Percentiles rank a stretch among this genome's conserved stretches.
phyloP scores from a whole-genome alignment of 2,113 vertebrate genomes.

The Pyxicephalus adspersus region DNA sequence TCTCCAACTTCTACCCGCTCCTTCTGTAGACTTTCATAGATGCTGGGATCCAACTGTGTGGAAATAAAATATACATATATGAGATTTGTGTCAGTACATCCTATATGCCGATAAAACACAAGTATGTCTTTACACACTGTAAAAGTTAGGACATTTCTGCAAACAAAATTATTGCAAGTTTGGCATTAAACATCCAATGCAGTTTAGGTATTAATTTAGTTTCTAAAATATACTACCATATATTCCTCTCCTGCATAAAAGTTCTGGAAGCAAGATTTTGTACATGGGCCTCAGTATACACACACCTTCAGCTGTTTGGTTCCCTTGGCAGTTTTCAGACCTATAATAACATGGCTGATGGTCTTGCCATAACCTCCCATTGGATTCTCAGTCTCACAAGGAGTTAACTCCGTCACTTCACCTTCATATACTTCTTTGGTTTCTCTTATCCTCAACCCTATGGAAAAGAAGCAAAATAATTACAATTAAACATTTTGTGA shows the following conservation, averaged over 20 bases:
- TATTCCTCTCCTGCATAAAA: too few species aligned
- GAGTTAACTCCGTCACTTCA: conserved; percentile 95
- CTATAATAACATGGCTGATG: conserved; percentile 96
- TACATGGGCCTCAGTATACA: background rate
- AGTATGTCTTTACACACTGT: too few species aligned
- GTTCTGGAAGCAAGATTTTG: too few species aligned
- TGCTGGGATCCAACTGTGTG: conserved; percentile 92
- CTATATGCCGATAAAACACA: too few species aligned
- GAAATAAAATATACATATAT: background rate
- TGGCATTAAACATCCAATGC: too few species aligned
- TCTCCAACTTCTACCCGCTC: conserved; percentile 95
- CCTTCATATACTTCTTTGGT: conserved; percentile 99
- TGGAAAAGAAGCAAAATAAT: conserved; percentile 44
- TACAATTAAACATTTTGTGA: too few species aligned
- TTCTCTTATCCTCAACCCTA: conserved; percentile 95
- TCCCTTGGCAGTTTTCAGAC: conserved; percentile 95
- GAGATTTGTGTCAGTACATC: too few species aligned
- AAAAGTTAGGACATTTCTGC: too few species aligned
- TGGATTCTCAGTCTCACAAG: conserved; percentile 97
- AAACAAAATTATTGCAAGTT: too few species aligned
- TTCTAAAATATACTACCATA: too few species aligned
- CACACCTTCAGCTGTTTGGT: conserved; percentile 96
- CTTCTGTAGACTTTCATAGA: conserved; percentile 98
- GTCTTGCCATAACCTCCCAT: conserved; percentile 98
- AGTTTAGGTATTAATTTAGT: too few species aligned